phyloP scores from a whole-genome alignment of 2,888 invertebrate genomes.

The Nemurella pictetii region DNA sequence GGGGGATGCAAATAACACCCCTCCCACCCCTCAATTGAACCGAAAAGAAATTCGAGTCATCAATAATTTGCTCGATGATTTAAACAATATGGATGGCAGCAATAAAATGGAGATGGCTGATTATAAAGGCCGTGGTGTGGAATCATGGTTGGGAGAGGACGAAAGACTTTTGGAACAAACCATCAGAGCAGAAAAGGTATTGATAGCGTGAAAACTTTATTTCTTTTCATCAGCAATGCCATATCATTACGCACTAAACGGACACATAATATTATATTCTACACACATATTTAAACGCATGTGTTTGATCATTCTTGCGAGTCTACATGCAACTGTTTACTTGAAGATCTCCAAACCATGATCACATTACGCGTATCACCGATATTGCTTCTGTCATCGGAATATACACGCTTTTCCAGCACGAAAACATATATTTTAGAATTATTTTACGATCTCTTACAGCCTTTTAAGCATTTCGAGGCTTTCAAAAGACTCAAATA shows the following conservation, averaged over 20 bases:
- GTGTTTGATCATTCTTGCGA: too few relatives aligned
- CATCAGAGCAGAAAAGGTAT: conserved; percentile 16
- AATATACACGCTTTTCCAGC: too few relatives aligned
- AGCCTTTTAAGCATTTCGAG: too few relatives aligned
- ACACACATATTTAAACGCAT: neutral
- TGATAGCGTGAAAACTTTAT: neutral
- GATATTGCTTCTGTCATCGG: too few relatives aligned
- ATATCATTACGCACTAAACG: neutral
- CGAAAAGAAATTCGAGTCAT: conserved; percentile 50
- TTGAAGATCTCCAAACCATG: too few relatives aligned
- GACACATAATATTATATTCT: neutral
- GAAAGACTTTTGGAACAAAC: conserved; percentile 18
- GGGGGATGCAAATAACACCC: conserved; percentile 21
- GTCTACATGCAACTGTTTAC: too few relatives aligned
- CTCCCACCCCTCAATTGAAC: conserved; percentile 34
- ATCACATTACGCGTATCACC: too few relatives aligned
- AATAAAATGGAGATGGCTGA: neutral
- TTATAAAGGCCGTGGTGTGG: neutral
- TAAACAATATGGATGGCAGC: conserved; percentile 45
- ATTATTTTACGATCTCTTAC: too few relatives aligned
- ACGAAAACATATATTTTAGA: too few relatives aligned
- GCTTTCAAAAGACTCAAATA: too few relatives aligned
- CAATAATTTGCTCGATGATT: conserved; percentile 51
- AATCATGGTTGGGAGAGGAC: conserved; percentile 5
- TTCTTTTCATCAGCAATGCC: neutral